Conservation (phyloP, 2,113 vertebrate species). For the Leptobrachium ailaonicum region DNA sequence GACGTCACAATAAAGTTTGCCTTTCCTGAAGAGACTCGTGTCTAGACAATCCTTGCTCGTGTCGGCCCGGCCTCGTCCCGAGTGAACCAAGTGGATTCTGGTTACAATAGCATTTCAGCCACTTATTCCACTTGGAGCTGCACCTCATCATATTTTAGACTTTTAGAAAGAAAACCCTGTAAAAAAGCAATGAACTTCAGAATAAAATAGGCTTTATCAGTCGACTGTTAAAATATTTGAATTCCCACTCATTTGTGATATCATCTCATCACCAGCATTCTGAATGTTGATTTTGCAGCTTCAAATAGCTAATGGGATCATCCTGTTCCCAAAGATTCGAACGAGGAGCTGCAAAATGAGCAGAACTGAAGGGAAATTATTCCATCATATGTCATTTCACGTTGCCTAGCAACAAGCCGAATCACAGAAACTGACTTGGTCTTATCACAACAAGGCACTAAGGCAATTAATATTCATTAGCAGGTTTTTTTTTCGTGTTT, state of each 20-base stretch:
- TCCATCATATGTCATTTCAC: conserved; percentile 56
- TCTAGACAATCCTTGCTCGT: too few relatives aligned
- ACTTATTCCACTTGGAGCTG: too few relatives aligned
- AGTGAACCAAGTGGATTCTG: too few relatives aligned
- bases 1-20: too few relatives aligned
- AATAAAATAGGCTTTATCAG: not conserved
- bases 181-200: too few relatives aligned
- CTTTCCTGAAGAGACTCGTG: too few relatives aligned
- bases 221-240: conserved; percentile 16
- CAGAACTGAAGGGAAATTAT: conserved; percentile 55
- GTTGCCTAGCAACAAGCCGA: conserved; percentile 75
- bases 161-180: too few relatives aligned
- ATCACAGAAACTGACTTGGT: conserved; percentile 60
- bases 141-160: too few relatives aligned
- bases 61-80: too few relatives aligned
- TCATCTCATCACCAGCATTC: conserved; percentile 19
- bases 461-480: conserved; percentile 70
- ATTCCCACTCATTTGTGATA: conserved; percentile 6
- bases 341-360: conserved; percentile 24
- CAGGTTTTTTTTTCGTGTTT: conserved; percentile 36
- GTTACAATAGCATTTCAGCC: too few relatives aligned
- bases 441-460: conserved; percentile 61
- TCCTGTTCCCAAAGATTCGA: conserved; percentile 32
- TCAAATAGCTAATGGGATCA: conserved; percentile 32
- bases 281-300: conserved; percentile 28